A percentile compares a stretch with the other conserved stretches of the same genome.
Conservation (phyloP, 1,140 invertebrate genomes). For the Teleogryllus occipitalis region DNA sequence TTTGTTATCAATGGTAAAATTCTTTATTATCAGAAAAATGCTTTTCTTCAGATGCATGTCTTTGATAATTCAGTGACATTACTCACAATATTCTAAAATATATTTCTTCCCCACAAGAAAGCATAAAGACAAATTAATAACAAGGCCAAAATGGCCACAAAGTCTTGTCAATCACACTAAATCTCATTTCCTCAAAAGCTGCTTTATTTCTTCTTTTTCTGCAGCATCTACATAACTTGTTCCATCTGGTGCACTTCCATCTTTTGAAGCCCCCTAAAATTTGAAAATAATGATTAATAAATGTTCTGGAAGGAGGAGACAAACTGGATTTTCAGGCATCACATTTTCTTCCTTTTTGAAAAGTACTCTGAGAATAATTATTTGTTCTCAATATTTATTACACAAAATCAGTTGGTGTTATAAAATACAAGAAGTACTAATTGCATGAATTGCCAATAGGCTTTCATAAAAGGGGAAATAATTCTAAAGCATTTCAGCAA, state of each 20-base stretch:
- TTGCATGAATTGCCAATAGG: too few relatives aligned
- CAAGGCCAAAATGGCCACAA: slow-evolving; percentile 2
- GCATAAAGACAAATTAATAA: slow-evolving; percentile 4
- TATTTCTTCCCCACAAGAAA: background rate
- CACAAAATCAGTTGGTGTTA: too few relatives aligned
- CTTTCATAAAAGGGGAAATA: too few relatives aligned
- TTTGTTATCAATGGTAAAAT: too few relatives aligned
- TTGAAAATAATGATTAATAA: background rate
- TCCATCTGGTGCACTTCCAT: slow-evolving; percentile 78
- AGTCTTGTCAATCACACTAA: background rate
- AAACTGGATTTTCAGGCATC: too few relatives aligned
- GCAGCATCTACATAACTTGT: slow-evolving; percentile 77
- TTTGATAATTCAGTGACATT: background rate
- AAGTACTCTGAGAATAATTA: too few relatives aligned
- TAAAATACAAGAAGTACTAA: too few relatives aligned
- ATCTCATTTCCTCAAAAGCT: slow-evolving; percentile 43
- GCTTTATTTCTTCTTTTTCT: slow-evolving; percentile 86
- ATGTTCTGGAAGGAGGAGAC: too few relatives aligned
- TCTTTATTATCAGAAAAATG: too few relatives aligned
- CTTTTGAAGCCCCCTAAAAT: slow-evolving; percentile 70
- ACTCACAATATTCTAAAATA: background rate
- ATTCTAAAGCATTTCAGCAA: too few relatives aligned
- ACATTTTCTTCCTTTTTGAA: too few relatives aligned
- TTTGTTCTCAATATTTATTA: too few relatives aligned
- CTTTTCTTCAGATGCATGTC: background rate